Evolutionary conservation across 1,140 invertebrate species (phyloP).

Genomic region (Bicyclus anynana): DNA sequence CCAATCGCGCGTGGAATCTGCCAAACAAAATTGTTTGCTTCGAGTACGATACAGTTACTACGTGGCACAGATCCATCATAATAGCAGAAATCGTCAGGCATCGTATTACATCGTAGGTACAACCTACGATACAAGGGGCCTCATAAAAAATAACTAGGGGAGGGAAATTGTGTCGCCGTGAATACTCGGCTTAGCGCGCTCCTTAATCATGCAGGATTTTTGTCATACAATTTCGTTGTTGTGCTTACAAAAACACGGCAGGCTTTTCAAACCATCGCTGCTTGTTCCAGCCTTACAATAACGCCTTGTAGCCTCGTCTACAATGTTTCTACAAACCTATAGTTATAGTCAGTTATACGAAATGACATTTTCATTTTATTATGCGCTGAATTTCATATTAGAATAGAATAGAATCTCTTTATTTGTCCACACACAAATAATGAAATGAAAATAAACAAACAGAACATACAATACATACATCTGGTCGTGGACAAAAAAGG

Average conservation of each 20-base stretch:
- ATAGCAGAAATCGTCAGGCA: conserved; percentile 7
- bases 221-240: conserved; percentile 21
- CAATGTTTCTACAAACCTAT: neutral
- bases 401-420: no score
- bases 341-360: no score
- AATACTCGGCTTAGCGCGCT: conserved; percentile 17
- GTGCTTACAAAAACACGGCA: neutral
- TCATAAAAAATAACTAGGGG: conserved; percentile 26
- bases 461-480: no score
- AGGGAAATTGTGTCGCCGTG: conserved; percentile 15
- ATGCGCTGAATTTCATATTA: no score
- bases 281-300: neutral
- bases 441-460: no score
- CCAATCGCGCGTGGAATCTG: no score
- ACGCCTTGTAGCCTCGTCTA: neutral
- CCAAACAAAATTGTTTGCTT: no score
- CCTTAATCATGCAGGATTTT: conserved; percentile 26
- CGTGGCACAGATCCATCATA: no score
- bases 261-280: neutral
- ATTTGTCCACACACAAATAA: no score
- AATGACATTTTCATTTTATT: no score
- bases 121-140: conserved; percentile 13
- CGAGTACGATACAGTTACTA: no score
- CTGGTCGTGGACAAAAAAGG: no score
- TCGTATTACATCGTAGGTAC: neutral